phyloP scores from a whole-genome alignment of 2,113 vertebrate species.

The Entelurus aequoreus region DNA sequence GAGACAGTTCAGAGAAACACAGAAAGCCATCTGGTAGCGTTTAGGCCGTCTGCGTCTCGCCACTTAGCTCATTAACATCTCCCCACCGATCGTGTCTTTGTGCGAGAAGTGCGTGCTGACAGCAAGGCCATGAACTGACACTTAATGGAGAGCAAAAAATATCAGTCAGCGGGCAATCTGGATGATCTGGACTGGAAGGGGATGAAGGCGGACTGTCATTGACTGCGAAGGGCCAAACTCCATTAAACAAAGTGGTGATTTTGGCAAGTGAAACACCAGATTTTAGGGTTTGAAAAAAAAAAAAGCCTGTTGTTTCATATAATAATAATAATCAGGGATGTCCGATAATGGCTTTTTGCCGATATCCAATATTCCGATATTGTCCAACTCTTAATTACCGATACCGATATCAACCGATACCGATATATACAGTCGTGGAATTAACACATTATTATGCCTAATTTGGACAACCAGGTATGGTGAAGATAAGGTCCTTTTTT shows the following conservation, averaged over 20 bases:
- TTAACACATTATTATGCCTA: too few species aligned
- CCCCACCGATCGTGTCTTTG: slow-evolving; percentile 12
- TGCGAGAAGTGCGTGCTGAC: slow-evolving; percentile 18
- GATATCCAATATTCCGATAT: too few species aligned
- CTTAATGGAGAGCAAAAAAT: slow-evolving; percentile 19
- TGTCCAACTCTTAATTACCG: too few species aligned
- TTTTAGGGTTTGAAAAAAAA: neutral
- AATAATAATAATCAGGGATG: too few species aligned
- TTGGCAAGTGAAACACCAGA: neutral
- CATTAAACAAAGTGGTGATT: neutral
- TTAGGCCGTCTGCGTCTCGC: slow-evolving; percentile 43
- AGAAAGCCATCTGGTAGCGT: slow-evolving; percentile 60
- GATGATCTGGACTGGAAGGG: neutral
- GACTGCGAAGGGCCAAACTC: neutral
- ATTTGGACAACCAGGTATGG: too few species aligned
- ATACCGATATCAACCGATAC: too few species aligned
- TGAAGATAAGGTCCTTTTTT: too few species aligned
- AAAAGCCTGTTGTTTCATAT: too few species aligned
- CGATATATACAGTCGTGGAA: too few species aligned
- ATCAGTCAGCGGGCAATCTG: neutral
- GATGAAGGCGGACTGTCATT: neutral
- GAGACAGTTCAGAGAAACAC: slow-evolving; percentile 22
- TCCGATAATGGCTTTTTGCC: too few species aligned
- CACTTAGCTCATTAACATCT: slow-evolving; percentile 56
- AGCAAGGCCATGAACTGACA: slow-evolving; percentile 18